Base-by-base conservation (phyloP, 1,140 invertebrate species). In the Drosophila setifemur region DNA sequence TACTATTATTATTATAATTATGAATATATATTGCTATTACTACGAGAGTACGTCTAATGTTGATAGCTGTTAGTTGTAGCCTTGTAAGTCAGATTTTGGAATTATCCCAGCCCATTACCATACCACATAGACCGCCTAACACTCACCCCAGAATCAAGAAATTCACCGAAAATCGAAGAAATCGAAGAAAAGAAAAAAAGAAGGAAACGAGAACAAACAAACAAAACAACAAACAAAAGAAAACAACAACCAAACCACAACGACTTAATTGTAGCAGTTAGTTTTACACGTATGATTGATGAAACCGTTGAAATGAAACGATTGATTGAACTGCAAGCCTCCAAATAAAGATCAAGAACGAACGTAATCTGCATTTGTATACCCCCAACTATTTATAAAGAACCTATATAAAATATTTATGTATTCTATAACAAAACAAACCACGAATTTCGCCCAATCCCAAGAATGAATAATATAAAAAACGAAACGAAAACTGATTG, bases 371-470 rank as follows among this genome's bases (percentile, higher is more conserved):
- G 73, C 73, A 77, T 77, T 77, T 77, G 52, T 35, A 52, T 45
- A 50, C 29, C 52, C 48, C 48, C 57, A 42, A 52, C 19, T 70
- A 75, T 76, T 72, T 67, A 77, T 60, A 72, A 53, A 42, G 14
- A 50, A 48, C 14, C 53, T 35, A 63, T 53, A 52, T 37, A 72
- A 49, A 28, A 66, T 44, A 53, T 35, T 26, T 54, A 49, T 49
- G 57, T 76, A 43, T 43, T 45, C 58, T 53, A 31, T 49, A 49
- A 67, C 55, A 29, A 60, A 40, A 54, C 42, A 23, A 64, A 73
- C 40, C 39, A 78, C 68, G 74, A 78, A 78, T 78, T 78, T 78
- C 49, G 54, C 61, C 60, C 45, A 52, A 26, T 67, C 47, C 64
- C 48, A 68, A 54, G 39, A 54, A 61, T 37, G 25, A 19, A 43